phyloP scores from a whole-genome alignment of 2,113 vertebrate species.

The Macquaria australasica region DNA sequence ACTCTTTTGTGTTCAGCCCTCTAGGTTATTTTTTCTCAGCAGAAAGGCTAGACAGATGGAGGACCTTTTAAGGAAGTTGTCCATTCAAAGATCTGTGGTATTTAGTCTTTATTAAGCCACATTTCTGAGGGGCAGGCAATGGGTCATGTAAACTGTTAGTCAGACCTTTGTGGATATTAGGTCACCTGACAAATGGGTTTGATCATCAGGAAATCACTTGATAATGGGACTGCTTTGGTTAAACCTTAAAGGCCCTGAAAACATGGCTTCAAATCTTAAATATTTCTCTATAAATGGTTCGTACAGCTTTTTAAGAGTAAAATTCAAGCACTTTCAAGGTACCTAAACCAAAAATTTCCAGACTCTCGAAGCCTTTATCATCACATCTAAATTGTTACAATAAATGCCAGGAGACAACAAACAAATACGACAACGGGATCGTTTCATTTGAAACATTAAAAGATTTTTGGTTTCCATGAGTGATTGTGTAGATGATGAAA shows the following conservation, averaged over 20 bases:
- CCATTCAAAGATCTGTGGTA: conserved; percentile 2
- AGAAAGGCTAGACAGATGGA: conserved; percentile 3
- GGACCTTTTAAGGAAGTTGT: conserved; percentile 1
- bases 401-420: too few relatives aligned
- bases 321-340: too few relatives aligned
- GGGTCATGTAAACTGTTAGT: conserved; percentile 12
- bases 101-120: conserved; percentile 32
- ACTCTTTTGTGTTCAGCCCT: neutral
- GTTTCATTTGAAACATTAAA: too few relatives aligned
- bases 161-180: neutral
- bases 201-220: neutral
- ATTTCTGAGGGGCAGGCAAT: conserved; percentile 11
- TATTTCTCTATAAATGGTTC: neutral
- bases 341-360: too few relatives aligned
- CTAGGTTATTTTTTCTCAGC: neutral
- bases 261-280: neutral
- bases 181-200: neutral
- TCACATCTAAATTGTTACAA: too few relatives aligned
- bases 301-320: too few relatives aligned
- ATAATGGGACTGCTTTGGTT: neutral
- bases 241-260: neutral
- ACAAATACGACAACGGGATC: too few relatives aligned
- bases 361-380: too few relatives aligned
- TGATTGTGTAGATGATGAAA: too few relatives aligned
- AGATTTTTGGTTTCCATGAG: too few relatives aligned